phyloP scores from a whole-genome alignment of 2,888 invertebrate species.

The Tiphia femorata region DNA sequence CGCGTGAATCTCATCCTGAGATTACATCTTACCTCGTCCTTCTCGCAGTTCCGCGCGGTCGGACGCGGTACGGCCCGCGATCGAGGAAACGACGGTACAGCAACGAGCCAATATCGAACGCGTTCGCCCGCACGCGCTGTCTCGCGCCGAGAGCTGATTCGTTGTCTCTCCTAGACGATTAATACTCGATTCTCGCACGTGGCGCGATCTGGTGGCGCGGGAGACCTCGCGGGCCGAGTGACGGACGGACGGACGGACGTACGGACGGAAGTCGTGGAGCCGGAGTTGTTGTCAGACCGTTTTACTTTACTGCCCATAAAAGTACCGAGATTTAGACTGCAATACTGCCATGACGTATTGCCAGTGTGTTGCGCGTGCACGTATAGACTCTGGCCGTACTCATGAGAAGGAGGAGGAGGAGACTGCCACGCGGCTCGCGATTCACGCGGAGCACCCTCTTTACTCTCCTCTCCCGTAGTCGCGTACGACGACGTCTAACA shows the following conservation, averaged over 20 bases:
- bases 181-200: constrained; percentile 21
- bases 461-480: background rate
- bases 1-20: too few relatives aligned
- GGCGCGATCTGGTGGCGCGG: constrained; percentile 30
- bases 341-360: constrained; percentile 65
- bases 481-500: too few relatives aligned
- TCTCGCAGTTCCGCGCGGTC: background rate
- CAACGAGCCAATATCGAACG: too few relatives aligned
- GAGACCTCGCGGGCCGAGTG: constrained; percentile 24
- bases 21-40: too few relatives aligned
- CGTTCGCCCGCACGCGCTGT: background rate
- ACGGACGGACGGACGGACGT: constrained; percentile 40
- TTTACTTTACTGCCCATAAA: constrained; percentile 69
- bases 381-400: constrained; percentile 10
- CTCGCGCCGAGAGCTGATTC: constrained; percentile 11
- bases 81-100: background rate
- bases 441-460: constrained; percentile 4
- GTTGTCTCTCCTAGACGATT: constrained; percentile 19
- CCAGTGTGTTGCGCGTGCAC: constrained; percentile 21
- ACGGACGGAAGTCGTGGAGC: constrained; percentile 49
- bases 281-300: constrained; percentile 66
- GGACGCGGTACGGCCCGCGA: background rate
- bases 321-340: constrained; percentile 68
- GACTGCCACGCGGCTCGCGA: constrained; percentile 38
- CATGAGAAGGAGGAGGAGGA: constrained; percentile 10